phyloP scores from a whole-genome alignment of 2,113 vertebrate species.

The Manacus vitellinus region DNA sequence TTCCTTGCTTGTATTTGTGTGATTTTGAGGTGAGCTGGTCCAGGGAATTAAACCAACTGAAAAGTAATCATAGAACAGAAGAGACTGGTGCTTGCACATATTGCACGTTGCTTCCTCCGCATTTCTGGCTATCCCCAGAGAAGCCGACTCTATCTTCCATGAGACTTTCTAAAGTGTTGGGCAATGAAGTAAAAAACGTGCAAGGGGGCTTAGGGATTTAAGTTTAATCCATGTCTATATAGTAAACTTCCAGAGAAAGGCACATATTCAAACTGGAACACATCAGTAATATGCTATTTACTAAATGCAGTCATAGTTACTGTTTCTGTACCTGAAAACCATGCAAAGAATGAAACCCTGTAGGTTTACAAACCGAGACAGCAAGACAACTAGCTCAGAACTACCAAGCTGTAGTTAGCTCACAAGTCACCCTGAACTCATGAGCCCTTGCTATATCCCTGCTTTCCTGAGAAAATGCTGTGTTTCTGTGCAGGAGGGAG shows the following conservation, averaged over 20 bases:
- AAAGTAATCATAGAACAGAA: not conserved
- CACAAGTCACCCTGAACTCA: not conserved
- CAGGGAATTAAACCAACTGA: not conserved
- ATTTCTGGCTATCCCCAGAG: not conserved
- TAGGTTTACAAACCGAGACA: not conserved
- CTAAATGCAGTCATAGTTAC: not conserved
- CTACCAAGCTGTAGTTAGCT: not conserved
- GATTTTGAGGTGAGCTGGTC: not conserved
- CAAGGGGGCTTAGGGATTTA: not conserved
- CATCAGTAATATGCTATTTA: not conserved
- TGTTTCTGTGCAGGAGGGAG: not conserved
- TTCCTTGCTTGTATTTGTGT: not conserved
- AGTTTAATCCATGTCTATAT: not conserved
- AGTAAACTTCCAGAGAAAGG: not conserved
- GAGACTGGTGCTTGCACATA: not conserved
- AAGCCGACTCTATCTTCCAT: not conserved
- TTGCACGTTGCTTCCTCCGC: not conserved
- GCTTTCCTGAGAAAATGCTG: not conserved
- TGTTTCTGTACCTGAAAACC: not conserved
- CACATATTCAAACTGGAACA: not conserved
- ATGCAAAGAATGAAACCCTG: not conserved
- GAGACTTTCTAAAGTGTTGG: not conserved
- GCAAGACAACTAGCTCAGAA: not conserved
- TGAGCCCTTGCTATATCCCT: rapidly evolving
- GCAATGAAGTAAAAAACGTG: not conserved